phyloP scores from a whole-genome alignment of 2,888 invertebrate species.

The Caenorhabditis becei region DNA sequence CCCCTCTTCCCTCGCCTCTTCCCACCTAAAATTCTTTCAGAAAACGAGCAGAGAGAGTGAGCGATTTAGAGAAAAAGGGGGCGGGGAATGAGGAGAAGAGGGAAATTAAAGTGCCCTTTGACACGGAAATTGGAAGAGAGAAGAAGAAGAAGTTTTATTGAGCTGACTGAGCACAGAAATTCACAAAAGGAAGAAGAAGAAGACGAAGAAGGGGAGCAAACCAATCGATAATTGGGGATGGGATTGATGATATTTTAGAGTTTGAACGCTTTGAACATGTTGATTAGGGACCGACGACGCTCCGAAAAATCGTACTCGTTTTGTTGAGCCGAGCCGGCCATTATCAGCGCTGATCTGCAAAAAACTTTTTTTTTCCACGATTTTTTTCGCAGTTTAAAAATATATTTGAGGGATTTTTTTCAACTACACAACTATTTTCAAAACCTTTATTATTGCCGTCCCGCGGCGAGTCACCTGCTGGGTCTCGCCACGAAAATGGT shows the following conservation, averaged over 20 bases:
- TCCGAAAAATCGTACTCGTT: slow-evolving; percentile 56
- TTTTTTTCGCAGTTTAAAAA: not conserved
- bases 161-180: not conserved
- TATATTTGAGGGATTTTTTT: too few species aligned
- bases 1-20: not conserved
- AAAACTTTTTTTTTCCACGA: not conserved
- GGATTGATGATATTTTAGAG: slow-evolving; percentile 15
- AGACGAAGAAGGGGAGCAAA: not conserved
- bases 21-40: not conserved
- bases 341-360: slow-evolving; percentile 71
- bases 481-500: too few species aligned
- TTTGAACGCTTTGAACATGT: slow-evolving; percentile 72
- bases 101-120: slow-evolving; percentile 27
- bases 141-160: slow-evolving; percentile 8
- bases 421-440: too few species aligned
- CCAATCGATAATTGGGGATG: not conserved
- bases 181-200: not conserved
- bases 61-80: not conserved
- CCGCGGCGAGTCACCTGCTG: too few species aligned
- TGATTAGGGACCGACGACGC: slow-evolving; percentile 70
- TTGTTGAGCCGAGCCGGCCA: slow-evolving; percentile 69
- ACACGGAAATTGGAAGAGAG: slow-evolving; percentile 6
- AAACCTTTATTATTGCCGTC: too few species aligned
- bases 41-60: not conserved
- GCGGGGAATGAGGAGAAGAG: slow-evolving; percentile 4